Percentiles rank a stretch among this genome's conserved stretches.
These are phyloP conservation scores for Athrips mouffetella DNA, from an alignment of 2,888 invertebrate genomes.

Conservation along the genomic window DNA sequence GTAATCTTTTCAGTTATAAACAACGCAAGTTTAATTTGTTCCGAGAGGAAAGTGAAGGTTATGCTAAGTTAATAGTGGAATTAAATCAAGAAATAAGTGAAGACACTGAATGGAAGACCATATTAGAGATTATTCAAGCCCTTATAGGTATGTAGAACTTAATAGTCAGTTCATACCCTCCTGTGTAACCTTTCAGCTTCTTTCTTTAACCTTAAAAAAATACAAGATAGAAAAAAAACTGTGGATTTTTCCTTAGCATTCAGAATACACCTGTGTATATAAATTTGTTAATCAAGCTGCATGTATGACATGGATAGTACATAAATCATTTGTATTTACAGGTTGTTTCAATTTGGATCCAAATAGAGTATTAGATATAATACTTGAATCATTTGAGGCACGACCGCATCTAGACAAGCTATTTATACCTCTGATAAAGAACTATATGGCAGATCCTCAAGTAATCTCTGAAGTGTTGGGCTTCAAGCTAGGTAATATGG, in stretches of 20 bases:
- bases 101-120: constrained; percentile 80
- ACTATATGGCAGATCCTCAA: constrained; percentile 89
- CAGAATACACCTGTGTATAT: too few relatives aligned
- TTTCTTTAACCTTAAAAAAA: too few relatives aligned
- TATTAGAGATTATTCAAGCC: constrained; percentile 94
- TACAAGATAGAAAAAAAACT: too few relatives aligned
- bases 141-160: constrained; percentile 84
- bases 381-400: constrained; percentile 97
- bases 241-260: too few relatives aligned
- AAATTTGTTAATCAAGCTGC: too few relatives aligned
- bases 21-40: constrained; percentile 99
- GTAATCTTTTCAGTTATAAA: constrained; percentile 89
- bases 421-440: constrained; percentile 89
- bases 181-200: too few relatives aligned
- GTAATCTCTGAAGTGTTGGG: constrained; percentile 96
- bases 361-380: constrained; percentile 96
- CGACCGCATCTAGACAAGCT: constrained; percentile 86
- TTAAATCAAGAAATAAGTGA: constrained; percentile 89
- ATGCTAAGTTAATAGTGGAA: constrained; percentile 96
- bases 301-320: too few relatives aligned
- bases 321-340: constrained; percentile 69
- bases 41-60: constrained; percentile 99
- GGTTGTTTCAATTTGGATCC: constrained; percentile 99
- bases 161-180: too few relatives aligned
- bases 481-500: constrained; percentile 89